phyloP scores from a whole-genome alignment of 2,888 invertebrate species.

The Spodoptera exigua region DNA sequence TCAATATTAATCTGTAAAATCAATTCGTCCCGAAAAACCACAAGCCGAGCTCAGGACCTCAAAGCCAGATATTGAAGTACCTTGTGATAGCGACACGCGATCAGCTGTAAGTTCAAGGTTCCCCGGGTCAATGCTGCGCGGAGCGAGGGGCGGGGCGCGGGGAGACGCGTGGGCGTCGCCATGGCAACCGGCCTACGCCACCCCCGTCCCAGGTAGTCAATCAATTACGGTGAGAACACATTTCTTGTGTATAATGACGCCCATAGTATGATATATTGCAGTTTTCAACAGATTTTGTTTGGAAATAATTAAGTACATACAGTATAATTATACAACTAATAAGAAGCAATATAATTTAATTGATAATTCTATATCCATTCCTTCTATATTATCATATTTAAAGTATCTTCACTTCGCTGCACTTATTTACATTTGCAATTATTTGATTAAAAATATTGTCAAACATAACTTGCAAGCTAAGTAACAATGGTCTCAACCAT shows the following conservation, averaged over 20 bases:
- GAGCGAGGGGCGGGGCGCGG: conserved; percentile 36
- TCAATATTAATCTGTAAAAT: conserved; percentile 3
- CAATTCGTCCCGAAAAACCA: neutral
- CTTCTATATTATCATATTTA: too few species aligned
- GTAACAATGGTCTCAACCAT: too few species aligned
- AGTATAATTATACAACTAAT: too few species aligned
- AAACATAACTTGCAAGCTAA: too few species aligned
- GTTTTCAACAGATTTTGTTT: conserved; percentile 12
- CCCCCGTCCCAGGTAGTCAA: conserved; percentile 83
- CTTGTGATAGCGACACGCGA: conserved; percentile 64
- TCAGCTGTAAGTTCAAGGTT: conserved; percentile 86
- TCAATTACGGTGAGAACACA: conserved; percentile 79
- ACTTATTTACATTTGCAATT: too few species aligned
- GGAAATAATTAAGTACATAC: neutral
- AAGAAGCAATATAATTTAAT: too few species aligned
- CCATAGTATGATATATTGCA: conserved; percentile 38
- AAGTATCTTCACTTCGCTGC: too few species aligned
- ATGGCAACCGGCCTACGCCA: conserved; percentile 83
- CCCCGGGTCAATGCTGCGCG: conserved; percentile 81
- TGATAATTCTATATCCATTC: too few species aligned
- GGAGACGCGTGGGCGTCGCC: conserved; percentile 79
- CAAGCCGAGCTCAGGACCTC: conserved; percentile 6
- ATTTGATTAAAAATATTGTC: too few species aligned
- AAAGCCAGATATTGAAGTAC: conserved; percentile 32
- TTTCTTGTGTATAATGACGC: conserved; percentile 60